phyloP scores from a whole-genome alignment of 2,797 vertebrate genomes.

The Cephalopachus bancanus region DNA sequence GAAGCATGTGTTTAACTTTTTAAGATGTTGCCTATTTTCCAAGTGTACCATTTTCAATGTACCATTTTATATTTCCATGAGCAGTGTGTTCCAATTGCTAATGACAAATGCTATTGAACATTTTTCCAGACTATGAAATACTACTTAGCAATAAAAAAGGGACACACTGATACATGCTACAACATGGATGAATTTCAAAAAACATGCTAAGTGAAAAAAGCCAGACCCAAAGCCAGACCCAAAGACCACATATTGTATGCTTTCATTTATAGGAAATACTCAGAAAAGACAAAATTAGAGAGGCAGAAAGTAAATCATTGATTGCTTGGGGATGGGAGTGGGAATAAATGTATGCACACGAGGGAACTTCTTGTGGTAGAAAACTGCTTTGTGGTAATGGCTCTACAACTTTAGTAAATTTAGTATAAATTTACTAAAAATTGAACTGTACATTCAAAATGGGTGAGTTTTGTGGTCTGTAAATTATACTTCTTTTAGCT shows the following conservation, averaged over 20 bases:
- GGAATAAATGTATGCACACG: rapidly evolving
- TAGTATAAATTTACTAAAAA: not conserved
- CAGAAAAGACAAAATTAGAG: not conserved
- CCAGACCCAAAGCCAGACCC: not conserved
- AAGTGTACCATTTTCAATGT: rapidly evolving
- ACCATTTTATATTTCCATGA: not conserved
- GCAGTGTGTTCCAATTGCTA: not conserved
- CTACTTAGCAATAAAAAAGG: not conserved
- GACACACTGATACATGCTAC: not conserved
- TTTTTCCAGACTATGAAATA: not conserved
- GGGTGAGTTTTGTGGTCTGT: not conserved
- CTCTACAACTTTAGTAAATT: not conserved
- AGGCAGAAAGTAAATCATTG: not conserved
- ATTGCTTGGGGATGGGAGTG: not conserved
- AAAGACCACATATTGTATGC: not conserved
- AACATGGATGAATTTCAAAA: not conserved
- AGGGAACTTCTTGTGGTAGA: not conserved
- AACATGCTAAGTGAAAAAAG: not conserved
- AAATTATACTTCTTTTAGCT: not conserved
- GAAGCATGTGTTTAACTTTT: not conserved
- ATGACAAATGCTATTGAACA: not conserved
- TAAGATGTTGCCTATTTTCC: not conserved
- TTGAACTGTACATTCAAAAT: not conserved
- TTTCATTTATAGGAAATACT: not conserved
- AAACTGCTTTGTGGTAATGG: not conserved